Evolutionary conservation across 2,113 vertebrate species (phyloP), one percentile per base, ranked within the genome.

Genomic region (Gallinago paraguaiae): DNA sequence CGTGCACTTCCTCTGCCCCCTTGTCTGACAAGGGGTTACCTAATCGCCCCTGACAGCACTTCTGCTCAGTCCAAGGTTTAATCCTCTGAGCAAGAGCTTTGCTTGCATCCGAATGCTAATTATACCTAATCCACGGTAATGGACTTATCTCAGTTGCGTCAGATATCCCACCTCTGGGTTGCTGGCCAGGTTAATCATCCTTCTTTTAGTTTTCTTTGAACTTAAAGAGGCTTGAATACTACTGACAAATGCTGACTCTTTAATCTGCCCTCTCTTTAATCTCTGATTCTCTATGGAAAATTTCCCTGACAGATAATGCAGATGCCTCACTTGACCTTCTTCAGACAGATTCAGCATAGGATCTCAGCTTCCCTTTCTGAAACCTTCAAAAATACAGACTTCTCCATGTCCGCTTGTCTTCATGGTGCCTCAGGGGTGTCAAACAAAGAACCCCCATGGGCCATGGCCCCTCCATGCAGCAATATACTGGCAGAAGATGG

Each of bases 101-200:
- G 72, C 93, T 93, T 94, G 71, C 54, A 7, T 95, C 41, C 5
- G 5, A 89, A 88, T 92, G 89, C 72, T 97, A 97, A 97, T 97
- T 97, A 97, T 97, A 97, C 74, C 71, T 96, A 96, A 96, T 95
- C 45, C 71, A 4, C 1, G 1, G 51, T 96, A 96, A 97, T 87
- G 64, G 78, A 53, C 70, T 97, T 96, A 96, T 82, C 70, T 65
- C 51, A 39, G 24, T 94, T 95, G 74, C 91, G 12, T 96, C 97
- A 96, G 91, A 95, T 91, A 93, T 83, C 78, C 93, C 91, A 97
- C 57, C 74, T 85, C 79, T n/a, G 70, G 56, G 48, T 85, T 83
- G 64, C 30, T 84, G 74, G 59, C 50, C 82, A 92, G 68, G 41
- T 85, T 96, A 95, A 97, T 95, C 80, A 79, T 69, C 74, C 74